Evolutionary conservation across 2,888 invertebrate species (phyloP).

Genomic region (Lepidonotus clava): DNA sequence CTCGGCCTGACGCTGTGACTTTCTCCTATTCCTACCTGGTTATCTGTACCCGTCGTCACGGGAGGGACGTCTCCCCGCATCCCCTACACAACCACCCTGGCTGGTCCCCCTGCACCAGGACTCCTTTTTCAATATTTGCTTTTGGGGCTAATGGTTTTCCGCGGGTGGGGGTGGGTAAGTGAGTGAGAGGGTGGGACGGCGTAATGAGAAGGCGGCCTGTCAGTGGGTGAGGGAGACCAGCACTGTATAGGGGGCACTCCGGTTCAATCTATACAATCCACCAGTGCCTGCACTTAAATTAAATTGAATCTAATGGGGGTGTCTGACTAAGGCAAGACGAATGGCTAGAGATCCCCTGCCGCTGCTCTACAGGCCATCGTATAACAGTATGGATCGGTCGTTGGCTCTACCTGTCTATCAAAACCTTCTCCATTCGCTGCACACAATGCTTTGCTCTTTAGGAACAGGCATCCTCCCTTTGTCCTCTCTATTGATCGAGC

Average conservation of each 20-base stretch:
- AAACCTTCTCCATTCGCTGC: too few species aligned
- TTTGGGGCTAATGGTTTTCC: slow-evolving; percentile 6
- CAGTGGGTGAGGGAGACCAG: not conserved
- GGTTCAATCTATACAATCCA: too few species aligned
- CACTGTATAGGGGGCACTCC: not conserved
- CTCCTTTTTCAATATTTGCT: not conserved
- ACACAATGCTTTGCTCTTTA: too few species aligned
- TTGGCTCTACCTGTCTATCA: not conserved
- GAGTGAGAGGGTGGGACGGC: not conserved
- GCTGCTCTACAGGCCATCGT: not conserved
- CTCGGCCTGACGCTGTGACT: not conserved
- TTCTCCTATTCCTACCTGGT: not conserved
- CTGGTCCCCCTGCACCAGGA: not conserved
- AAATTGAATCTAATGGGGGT: not conserved
- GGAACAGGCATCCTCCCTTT: too few species aligned
- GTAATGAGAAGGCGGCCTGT: not conserved
- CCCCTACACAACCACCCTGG: not conserved
- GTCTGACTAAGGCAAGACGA: not conserved
- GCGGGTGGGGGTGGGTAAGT: not conserved
- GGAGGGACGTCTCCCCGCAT: not conserved
- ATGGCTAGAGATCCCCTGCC: not conserved
- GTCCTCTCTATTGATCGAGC: too few species aligned
- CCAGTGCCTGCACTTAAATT: not conserved
- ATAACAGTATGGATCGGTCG: not conserved
- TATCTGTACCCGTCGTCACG: not conserved